phyloP scores from a whole-genome alignment of 2,797 vertebrate genomes.

The Gambelia wislizenii region DNA sequence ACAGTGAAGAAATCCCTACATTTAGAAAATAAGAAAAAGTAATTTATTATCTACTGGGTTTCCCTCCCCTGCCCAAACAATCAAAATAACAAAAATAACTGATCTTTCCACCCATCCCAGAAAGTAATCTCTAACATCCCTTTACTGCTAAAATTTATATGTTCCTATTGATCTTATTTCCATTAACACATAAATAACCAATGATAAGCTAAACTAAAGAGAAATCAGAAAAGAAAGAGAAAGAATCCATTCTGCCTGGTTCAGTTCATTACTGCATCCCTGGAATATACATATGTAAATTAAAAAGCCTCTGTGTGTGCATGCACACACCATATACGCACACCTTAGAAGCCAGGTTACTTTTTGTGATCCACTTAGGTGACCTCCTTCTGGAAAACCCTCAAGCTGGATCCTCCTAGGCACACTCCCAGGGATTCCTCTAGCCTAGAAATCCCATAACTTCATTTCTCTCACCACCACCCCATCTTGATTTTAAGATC shows the following conservation, averaged over 20 bases:
- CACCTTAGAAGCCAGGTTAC: no score
- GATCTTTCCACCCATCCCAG: neutral
- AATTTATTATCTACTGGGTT: neutral
- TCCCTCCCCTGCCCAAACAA: neutral
- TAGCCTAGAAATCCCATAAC: no score
- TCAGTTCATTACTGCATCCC: neutral
- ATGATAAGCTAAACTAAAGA: neutral
- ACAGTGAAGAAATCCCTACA: neutral
- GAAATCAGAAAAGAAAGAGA: neutral
- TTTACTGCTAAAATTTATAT: neutral
- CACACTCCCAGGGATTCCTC: no score
- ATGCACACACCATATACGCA: no score
- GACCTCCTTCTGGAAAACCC: no score
- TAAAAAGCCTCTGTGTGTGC: no score
- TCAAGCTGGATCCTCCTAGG: no score
- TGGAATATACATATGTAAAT: no score
- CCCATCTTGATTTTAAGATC: no score
- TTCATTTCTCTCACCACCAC: no score
- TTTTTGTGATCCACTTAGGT: no score
- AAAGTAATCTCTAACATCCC: neutral
- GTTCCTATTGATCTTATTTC: neutral
- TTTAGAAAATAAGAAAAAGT: neutral
- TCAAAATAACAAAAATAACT: neutral
- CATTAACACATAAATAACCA: neutral
- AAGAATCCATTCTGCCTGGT: no score